Percentiles rank a stretch among this genome's conserved stretches.
Conservation (phyloP, 2,113 vertebrate genomes). For the Elephantulus edwardii region DNA sequence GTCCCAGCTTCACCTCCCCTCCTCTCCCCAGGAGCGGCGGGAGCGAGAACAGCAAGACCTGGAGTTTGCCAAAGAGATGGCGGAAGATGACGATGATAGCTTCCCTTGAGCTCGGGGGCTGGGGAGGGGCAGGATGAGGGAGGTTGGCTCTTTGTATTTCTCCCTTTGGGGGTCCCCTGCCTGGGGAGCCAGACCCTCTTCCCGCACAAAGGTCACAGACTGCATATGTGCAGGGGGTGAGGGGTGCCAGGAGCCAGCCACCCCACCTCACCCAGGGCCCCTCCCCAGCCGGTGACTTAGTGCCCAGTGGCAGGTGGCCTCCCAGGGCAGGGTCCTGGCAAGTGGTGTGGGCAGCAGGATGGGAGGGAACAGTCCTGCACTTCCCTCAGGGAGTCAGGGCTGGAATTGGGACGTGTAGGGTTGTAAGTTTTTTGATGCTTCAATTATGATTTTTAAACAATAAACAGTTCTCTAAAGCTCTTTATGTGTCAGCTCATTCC, state of each 20-base stretch:
- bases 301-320: neutral
- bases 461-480: constrained; percentile 75
- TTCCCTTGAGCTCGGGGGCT: constrained; percentile 89
- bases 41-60: constrained; percentile 98
- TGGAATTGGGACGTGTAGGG: constrained; percentile 57
- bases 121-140: constrained; percentile 53
- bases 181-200: constrained; percentile 59
- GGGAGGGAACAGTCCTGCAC: constrained; percentile 24
- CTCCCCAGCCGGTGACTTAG: constrained; percentile 27
- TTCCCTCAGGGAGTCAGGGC: constrained; percentile 61
- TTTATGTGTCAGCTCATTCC: neutral
- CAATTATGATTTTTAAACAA: constrained; percentile 87
- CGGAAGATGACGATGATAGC: constrained; percentile 96
- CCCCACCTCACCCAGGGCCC: constrained; percentile 9
- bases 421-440: constrained; percentile 83
- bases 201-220: constrained; percentile 75
- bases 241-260: constrained; percentile 56
- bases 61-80: constrained; percentile 99
- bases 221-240: constrained; percentile 70
- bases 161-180: constrained; percentile 64
- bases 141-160: constrained; percentile 70
- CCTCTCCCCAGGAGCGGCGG: constrained; percentile 90
- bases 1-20: neutral
- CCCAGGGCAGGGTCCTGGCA: constrained; percentile 65
- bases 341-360: constrained; percentile 35